Evolutionary conservation across 1,140 invertebrate genomes (phyloP).

Genomic region (Nilaparvata lugens): DNA sequence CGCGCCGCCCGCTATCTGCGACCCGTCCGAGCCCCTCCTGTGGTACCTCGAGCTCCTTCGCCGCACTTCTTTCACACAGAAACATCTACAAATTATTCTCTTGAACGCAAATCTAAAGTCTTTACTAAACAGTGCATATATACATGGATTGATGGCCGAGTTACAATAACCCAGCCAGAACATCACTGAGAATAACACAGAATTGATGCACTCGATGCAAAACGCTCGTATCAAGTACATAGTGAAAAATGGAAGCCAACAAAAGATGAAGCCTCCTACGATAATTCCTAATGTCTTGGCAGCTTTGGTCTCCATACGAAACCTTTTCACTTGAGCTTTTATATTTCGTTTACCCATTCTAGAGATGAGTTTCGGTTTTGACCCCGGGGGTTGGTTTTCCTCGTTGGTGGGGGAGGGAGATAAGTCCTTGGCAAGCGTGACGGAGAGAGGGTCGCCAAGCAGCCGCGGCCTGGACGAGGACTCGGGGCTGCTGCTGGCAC

Average conservation of each 20-base stretch:
- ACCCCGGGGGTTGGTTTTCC: slow-evolving; percentile 32
- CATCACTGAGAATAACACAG: slow-evolving; percentile 76
- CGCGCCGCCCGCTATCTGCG: slow-evolving; percentile 37
- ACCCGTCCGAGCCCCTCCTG: slow-evolving; percentile 54
- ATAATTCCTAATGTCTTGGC: slow-evolving; percentile 91
- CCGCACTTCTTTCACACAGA: slow-evolving; percentile 40
- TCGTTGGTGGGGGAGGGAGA: slow-evolving; percentile 37
- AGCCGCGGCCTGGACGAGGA: slow-evolving; percentile 16
- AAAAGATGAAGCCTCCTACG: slow-evolving; percentile 85
- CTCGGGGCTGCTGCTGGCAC: slow-evolving; percentile 32
- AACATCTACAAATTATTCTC: slow-evolving; percentile 76
- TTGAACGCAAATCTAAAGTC: slow-evolving; percentile 90
- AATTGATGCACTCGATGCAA: slow-evolving; percentile 66
- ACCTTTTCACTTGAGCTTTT: slow-evolving; percentile 74
- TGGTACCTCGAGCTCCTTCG: slow-evolving; percentile 23
- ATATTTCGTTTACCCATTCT: slow-evolving; percentile 77
- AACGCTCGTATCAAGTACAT: slow-evolving; percentile 82
- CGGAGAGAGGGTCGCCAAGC: slow-evolving; percentile 22
- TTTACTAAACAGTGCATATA: slow-evolving; percentile 86
- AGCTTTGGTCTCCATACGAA: slow-evolving; percentile 86
- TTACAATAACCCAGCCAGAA: slow-evolving; percentile 98
- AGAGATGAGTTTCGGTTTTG: slow-evolving; percentile 54
- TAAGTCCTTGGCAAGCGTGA: slow-evolving; percentile 23
- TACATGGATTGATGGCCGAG: slow-evolving; percentile 86
- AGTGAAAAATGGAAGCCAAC: slow-evolving; percentile 93